A percentile compares a stretch with the other conserved stretches of the same genome.
These are phyloP conservation scores for Miichthys miiuy DNA, from an alignment of 2,797 vertebrate species.

Conservation along the genomic window DNA sequence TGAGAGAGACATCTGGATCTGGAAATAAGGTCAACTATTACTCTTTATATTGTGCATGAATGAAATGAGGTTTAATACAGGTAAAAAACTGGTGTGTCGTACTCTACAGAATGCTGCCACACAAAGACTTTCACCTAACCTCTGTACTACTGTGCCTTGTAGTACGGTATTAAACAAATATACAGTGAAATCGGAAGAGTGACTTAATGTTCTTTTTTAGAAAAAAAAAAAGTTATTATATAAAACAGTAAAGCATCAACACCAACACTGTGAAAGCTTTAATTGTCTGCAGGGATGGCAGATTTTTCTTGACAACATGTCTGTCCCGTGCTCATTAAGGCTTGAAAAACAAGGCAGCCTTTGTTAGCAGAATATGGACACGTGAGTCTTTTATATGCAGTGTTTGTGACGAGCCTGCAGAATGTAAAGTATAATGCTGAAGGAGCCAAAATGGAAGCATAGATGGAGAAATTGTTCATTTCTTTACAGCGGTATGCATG, in stretches of 20 bases:
- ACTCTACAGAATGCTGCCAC: too few relatives aligned
- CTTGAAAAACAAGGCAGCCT: slow-evolving; percentile 46
- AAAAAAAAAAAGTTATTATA: neutral
- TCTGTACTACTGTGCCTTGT: neutral
- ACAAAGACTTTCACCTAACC: too few relatives aligned
- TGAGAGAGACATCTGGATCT: neutral
- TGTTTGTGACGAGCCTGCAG: slow-evolving; percentile 19
- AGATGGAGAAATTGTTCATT: slow-evolving; percentile 10
- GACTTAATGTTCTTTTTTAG: neutral
- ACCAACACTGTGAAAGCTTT: slow-evolving; percentile 16
- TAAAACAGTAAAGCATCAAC: slow-evolving; percentile 23
- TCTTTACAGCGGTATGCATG: neutral
- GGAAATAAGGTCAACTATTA: neutral
- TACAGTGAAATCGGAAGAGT: neutral
- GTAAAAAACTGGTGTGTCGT: neutral
- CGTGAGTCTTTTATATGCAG: slow-evolving; percentile 50
- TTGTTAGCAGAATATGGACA: slow-evolving; percentile 43
- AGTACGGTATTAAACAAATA: neutral
- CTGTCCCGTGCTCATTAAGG: slow-evolving; percentile 55
- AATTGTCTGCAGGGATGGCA: slow-evolving; percentile 33
- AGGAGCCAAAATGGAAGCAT: neutral
- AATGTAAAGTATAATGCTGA: slow-evolving; percentile 28
- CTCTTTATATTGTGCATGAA: neutral
- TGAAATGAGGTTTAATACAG: neutral
- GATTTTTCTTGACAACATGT: slow-evolving; percentile 50